Evolutionary conservation across 2,888 invertebrate genomes (phyloP), one percentile per base, ranked within the genome.

Genomic region (Watsonalla binaria): DNA sequence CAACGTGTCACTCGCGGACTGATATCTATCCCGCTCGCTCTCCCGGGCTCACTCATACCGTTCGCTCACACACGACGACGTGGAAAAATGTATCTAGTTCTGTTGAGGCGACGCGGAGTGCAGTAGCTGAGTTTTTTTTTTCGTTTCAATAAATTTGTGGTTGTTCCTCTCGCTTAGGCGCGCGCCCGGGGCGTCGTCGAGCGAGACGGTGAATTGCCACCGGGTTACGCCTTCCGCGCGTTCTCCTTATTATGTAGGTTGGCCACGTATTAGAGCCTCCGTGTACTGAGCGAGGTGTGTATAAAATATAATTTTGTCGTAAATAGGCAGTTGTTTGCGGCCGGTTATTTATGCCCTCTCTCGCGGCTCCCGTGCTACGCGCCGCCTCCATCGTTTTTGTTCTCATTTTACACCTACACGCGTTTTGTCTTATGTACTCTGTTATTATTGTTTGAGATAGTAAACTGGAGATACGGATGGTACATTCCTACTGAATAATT

Each of bases 51-150:
- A 37, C 50, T 42, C 56, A 55, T 52, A 34, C 58, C 51, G 74
- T 78, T 81, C 84, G 61, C 72, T 88, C 77, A 59, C 75, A 63
- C 86, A 66, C 76, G 71, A 70, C 80, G 84, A 86, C 81, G 82
- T 86, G 86, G 85, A 90, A 90, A 90, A 89, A 89, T 89, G 89
- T 90, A 87, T 90, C 90, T 90, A 90, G 90, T 90, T 90, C 84
- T 88, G 89, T 87, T 72, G 84, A 85, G 81, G 81, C 86, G 84
- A 87, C 82, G 90, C 90, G 90, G 81, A 88, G 87, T 88, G 87
- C 90, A 86, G 90, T 90, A 90, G 90, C 90, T 61, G 65, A 72
- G 72, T 76, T 87, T 86, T 85, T 84, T 86, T 88, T 87, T 84
- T 86, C 85, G 82, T 88, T 89, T 90, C 86, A 89, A 90, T 90